Percentiles rank a stretch among this genome's conserved stretches.
Conservation (phyloP, 2,113 vertebrate genomes). For the Amphiprion percula region DNA sequence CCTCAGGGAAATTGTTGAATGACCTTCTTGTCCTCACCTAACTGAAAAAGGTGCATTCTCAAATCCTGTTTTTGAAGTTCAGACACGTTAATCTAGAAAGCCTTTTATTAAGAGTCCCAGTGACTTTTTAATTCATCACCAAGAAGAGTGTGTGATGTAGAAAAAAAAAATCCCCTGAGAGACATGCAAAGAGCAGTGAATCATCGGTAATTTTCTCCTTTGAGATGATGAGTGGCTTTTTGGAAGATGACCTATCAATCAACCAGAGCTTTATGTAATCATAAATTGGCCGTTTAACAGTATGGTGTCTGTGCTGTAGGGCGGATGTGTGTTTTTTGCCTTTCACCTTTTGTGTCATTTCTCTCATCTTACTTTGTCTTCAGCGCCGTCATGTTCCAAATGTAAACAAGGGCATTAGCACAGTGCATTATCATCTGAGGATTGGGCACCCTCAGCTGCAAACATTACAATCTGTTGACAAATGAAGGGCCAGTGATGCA, state of each 20-base stretch:
- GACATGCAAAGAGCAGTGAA: slow-evolving; percentile 23
- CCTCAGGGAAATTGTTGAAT: background rate
- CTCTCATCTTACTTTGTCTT: no score
- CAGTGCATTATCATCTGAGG: no score
- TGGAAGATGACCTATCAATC: slow-evolving; percentile 43
- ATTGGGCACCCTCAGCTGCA: no score
- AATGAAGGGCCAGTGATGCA: no score
- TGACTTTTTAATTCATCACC: slow-evolving; percentile 46
- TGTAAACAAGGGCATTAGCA: no score
- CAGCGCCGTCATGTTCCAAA: no score
- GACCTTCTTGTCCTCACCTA: slow-evolving; percentile 2
- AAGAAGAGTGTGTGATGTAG: no score
- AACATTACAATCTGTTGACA: no score
- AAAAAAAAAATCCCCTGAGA: background rate
- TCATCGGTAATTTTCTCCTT: slow-evolving; percentile 32
- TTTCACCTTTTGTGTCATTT: background rate
- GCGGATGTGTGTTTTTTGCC: background rate
- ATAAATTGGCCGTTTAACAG: slow-evolving; percentile 12
- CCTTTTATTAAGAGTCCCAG: slow-evolving; percentile 34
- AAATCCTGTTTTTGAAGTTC: slow-evolving; percentile 51
- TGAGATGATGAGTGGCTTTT: slow-evolving; percentile 31
- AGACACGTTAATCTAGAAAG: slow-evolving; percentile 29
- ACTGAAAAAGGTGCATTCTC: slow-evolving; percentile 2
- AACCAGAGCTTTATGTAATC: slow-evolving; percentile 13
- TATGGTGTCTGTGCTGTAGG: background rate